Conservation (phyloP, 2,113 vertebrate genomes). For the Rhabdornis inornatus region DNA sequence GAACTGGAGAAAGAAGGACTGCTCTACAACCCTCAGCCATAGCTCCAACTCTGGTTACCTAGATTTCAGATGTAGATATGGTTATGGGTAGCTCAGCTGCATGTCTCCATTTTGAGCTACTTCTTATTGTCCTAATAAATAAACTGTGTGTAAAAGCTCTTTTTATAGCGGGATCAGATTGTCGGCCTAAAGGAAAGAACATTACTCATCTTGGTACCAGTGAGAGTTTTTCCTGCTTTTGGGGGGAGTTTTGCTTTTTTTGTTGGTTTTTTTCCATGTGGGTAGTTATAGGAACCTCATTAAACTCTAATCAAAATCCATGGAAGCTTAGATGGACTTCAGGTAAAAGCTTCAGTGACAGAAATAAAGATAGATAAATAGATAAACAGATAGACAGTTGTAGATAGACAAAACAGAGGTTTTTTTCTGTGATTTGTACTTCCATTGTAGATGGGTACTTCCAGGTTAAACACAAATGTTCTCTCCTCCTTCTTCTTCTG, state of each 20-base stretch:
- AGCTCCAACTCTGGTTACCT: neutral
- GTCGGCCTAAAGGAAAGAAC: neutral
- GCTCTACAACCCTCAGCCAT: neutral
- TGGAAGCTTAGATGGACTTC: neutral
- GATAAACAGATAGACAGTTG: neutral
- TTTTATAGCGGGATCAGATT: neutral
- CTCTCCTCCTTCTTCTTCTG: neutral
- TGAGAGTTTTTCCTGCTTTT: neutral
- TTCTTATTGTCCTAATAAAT: neutral
- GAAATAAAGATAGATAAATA: neutral
- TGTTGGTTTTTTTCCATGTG: neutral
- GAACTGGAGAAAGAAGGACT: neutral
- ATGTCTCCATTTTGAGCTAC: neutral
- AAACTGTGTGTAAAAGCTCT: neutral
- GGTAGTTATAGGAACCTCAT: neutral
- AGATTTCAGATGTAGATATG: neutral
- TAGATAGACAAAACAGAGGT: rapidly evolving
- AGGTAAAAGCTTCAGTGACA: neutral
- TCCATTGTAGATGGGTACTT: neutral
- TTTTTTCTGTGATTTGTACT: neutral
- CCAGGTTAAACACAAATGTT: neutral
- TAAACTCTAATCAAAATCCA: neutral
- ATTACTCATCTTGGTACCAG: neutral
- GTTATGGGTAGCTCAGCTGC: neutral
- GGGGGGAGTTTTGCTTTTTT: no score